A percentile compares a stretch with the other conserved stretches of the same genome.
These are phyloP conservation scores for Lytechinus variegatus DNA, from an alignment of 35 echinoderm and acorn worm species.

Conservation along the genomic window DNA sequence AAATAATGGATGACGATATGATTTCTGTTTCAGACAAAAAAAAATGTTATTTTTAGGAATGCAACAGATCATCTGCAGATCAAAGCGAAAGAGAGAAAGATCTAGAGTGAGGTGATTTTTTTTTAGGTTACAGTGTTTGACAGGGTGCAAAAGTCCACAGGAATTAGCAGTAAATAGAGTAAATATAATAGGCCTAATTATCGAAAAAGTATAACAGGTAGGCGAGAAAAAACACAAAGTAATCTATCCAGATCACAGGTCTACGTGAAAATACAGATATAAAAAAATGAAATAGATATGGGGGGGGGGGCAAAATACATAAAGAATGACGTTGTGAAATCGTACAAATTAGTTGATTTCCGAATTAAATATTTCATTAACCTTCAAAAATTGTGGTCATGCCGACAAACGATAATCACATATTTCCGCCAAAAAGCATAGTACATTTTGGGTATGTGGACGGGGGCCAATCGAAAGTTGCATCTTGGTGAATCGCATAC, in stretches of 20 bases:
- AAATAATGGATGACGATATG: not conserved
- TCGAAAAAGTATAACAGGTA: too few species aligned
- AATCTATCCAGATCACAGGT: too few species aligned
- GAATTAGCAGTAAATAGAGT: too few species aligned
- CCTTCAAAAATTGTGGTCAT: not conserved
- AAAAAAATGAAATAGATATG: not conserved
- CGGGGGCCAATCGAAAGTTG: not conserved
- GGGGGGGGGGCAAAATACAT: not conserved
- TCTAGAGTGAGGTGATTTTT: not conserved
- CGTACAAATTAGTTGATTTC: not conserved
- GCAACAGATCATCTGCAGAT: not conserved
- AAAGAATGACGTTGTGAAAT: not conserved
- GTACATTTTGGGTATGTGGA: not conserved
- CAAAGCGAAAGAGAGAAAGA: not conserved
- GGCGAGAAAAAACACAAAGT: too few species aligned
- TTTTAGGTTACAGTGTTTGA: too few species aligned
- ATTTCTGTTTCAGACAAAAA: not conserved
- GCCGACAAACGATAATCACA: constrained; percentile 1
- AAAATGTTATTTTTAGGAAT: not conserved
- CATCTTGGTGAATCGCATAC: not conserved
- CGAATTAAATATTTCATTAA: not conserved
- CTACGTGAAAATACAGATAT: not conserved
- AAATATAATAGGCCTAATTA: too few species aligned
- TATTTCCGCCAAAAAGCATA: not conserved
- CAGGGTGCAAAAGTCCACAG: too few species aligned